phyloP scores from a whole-genome alignment of 2,888 invertebrate genomes.

The Amblyjoppa fuscipennis region DNA sequence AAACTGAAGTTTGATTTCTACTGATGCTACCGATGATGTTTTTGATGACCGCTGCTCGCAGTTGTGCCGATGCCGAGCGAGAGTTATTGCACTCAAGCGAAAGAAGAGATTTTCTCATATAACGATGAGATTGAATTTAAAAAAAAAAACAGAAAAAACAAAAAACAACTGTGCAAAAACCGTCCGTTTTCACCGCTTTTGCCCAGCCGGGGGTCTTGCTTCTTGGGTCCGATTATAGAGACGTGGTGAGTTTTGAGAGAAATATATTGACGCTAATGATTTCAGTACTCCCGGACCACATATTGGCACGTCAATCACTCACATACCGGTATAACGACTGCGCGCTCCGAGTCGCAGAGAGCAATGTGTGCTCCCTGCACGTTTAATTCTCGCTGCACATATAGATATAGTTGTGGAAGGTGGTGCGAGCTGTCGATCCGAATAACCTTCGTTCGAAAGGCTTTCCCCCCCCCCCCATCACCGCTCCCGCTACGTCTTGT shows the following conservation, averaged over 20 bases:
- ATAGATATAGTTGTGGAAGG: background rate
- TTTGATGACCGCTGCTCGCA: too few relatives aligned
- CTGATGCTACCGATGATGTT: too few relatives aligned
- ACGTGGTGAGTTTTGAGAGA: slow-evolving; percentile 30
- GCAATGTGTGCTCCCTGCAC: background rate
- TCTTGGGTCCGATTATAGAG: background rate
- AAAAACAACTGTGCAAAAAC: too few relatives aligned
- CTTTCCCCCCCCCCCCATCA: background rate
- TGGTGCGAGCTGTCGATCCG: slow-evolving; percentile 13
- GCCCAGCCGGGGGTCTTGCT: background rate
- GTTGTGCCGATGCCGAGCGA: too few relatives aligned
- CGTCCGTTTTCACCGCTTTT: background rate
- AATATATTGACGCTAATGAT: slow-evolving; percentile 44
- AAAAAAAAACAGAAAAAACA: too few relatives aligned
- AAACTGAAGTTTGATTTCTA: too few relatives aligned
- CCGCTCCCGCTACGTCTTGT: slow-evolving; percentile 15
- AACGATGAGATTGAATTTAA: background rate
- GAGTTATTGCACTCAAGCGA: too few relatives aligned
- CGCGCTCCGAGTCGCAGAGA: background rate
- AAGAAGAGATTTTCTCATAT: background rate
- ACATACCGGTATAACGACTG: background rate
- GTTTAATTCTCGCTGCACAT: background rate
- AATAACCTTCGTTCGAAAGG: slow-evolving; percentile 35
- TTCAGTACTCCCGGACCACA: background rate
- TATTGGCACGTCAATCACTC: slow-evolving; percentile 36